A percentile compares a stretch with the other conserved stretches of the same genome.
These are phyloP conservation scores for Synaphobranchus kaupii DNA, from an alignment of 2,797 vertebrate genomes.

Conservation along the genomic window DNA sequence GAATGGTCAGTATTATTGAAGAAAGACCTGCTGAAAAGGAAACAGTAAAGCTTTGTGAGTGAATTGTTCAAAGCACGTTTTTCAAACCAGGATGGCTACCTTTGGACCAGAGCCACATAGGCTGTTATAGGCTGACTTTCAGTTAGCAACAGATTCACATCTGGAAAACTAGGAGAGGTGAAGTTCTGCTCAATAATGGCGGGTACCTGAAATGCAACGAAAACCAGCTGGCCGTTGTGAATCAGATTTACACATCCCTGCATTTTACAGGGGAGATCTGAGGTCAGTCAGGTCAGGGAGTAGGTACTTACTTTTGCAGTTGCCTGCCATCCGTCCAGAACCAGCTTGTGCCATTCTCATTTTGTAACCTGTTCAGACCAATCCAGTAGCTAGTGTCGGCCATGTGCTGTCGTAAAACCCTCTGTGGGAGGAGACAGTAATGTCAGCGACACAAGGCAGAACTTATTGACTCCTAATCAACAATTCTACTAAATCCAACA, in stretches of 20 bases:
- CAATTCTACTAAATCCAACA: not conserved
- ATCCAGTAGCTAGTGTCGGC: slow-evolving; percentile 10
- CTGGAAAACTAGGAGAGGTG: not conserved
- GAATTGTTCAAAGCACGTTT: not conserved
- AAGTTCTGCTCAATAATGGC: not conserved
- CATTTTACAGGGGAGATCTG: not conserved
- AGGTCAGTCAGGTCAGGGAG: not conserved
- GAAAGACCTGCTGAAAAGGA: slow-evolving; percentile 24
- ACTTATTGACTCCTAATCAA: not conserved
- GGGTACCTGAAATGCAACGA: not conserved
- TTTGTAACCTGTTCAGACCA: slow-evolving; percentile 7
- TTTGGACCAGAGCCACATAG: not conserved
- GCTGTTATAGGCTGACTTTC: not conserved
- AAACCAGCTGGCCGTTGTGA: slow-evolving; percentile 1
- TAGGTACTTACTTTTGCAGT: slow-evolving; percentile 8
- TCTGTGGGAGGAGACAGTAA: slow-evolving; percentile 18
- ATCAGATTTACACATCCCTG: not conserved
- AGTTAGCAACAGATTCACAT: not conserved
- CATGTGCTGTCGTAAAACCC: slow-evolving; percentile 23
- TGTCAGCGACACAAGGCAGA: not conserved
- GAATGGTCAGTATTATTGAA: slow-evolving; percentile 20
- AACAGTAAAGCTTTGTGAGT: not conserved
- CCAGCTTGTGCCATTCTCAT: slow-evolving; percentile 6
- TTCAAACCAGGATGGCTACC: not conserved
- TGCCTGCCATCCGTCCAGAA: slow-evolving; percentile 14